phyloP scores from a whole-genome alignment of 2,797 vertebrate genomes.

The Chrysolophus pictus region DNA sequence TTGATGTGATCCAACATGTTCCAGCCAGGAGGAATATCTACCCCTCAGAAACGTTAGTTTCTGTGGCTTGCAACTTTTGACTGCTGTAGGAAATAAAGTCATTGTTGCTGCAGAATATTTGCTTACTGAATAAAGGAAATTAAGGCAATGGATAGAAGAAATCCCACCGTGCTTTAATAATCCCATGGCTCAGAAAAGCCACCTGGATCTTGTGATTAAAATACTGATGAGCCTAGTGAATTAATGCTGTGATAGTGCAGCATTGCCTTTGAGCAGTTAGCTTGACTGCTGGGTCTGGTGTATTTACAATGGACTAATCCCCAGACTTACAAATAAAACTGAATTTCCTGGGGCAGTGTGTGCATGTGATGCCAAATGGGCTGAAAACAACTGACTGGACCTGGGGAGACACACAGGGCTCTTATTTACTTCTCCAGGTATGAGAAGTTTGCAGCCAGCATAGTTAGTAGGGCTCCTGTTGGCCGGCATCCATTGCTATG shows the following conservation, averaged over 20 bases:
- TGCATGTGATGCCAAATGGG: background rate
- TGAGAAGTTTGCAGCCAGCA: background rate
- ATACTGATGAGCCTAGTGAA: slow-evolving; percentile 23
- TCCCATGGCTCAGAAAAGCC: background rate
- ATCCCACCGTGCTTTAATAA: slow-evolving; percentile 11
- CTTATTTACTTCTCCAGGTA: slow-evolving; percentile 14
- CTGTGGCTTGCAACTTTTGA: background rate
- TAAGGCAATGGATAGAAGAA: background rate
- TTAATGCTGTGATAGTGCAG: background rate
- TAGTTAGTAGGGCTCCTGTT: background rate
- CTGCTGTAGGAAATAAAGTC: slow-evolving; percentile 3
- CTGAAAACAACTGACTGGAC: background rate
- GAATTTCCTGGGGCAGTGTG: background rate
- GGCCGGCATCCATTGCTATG: background rate
- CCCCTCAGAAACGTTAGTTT: background rate
- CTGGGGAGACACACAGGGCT: background rate
- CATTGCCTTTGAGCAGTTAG: background rate
- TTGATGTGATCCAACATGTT: background rate
- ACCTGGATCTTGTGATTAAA: slow-evolving; percentile 40
- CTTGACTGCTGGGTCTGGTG: background rate
- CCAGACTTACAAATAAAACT: background rate
- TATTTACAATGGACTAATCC: slow-evolving; percentile 27
- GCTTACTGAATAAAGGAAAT: slow-evolving; percentile 7
- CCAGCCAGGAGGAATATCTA: background rate
- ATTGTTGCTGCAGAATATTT: slow-evolving; percentile 1